Evolutionary conservation across 2,797 vertebrate genomes (phyloP).

Genomic region (Macropus fuliginosus): DNA sequence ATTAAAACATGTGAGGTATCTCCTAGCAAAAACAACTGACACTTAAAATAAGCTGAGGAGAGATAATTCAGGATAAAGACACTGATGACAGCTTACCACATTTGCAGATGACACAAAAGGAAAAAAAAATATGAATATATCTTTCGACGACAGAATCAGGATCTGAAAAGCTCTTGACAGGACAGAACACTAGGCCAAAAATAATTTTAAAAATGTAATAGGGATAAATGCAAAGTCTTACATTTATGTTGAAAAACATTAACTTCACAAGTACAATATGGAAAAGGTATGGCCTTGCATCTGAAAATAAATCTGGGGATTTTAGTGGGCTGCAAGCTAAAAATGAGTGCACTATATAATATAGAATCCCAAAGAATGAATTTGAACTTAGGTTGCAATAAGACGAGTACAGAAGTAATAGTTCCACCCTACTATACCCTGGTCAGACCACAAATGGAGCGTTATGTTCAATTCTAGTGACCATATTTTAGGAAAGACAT

Average conservation of each 20-base stretch:
- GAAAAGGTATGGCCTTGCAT: neutral
- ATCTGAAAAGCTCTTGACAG: neutral
- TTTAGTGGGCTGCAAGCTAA: neutral
- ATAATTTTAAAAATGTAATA: neutral
- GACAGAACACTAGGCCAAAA: neutral
- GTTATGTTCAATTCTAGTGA: neutral
- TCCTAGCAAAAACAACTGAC: neutral
- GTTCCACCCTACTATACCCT: neutral
- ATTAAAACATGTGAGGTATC: neutral
- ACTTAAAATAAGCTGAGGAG: neutral
- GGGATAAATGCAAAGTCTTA: neutral
- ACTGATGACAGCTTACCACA: neutral
- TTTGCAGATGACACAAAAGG: neutral
- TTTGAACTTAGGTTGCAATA: neutral
- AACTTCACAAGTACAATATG: neutral
- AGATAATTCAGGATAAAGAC: neutral
- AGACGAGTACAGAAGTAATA: neutral
- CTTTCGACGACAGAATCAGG: neutral
- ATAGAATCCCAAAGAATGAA: neutral
- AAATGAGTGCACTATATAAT: neutral
- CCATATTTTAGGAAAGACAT: neutral
- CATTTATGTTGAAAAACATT: neutral
- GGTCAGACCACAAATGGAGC: neutral
- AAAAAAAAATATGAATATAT: neutral
- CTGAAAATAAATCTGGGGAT: neutral